Percentiles rank a stretch among this genome's conserved stretches.
Conservation (phyloP, 2,113 vertebrate species). For the Gymnogyps californianus region DNA sequence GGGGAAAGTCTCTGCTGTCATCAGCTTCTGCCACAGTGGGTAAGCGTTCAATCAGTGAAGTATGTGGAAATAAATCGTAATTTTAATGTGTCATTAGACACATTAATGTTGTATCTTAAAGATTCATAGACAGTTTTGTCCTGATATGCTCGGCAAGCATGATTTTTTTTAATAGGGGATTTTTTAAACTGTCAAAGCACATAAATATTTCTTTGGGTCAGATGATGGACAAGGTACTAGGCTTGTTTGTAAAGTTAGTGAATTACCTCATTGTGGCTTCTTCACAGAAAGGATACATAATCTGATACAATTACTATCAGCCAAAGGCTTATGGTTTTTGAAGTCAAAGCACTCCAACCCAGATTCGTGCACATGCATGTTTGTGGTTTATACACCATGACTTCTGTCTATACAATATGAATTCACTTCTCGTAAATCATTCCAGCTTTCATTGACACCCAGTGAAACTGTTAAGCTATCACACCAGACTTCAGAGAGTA, state of each 20-base stretch:
- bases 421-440: not conserved
- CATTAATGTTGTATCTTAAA: not conserved
- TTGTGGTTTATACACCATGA: not conserved
- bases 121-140: not conserved
- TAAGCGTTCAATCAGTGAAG: conserved; percentile 58
- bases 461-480: not conserved
- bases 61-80: not conserved
- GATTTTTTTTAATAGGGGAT: not conserved
- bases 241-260: not conserved
- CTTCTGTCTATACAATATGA: not conserved
- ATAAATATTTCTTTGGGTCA: not conserved
- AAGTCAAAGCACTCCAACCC: not conserved
- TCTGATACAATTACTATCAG: not conserved
- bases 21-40: conserved; percentile 91
- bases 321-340: not conserved
- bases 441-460: not conserved
- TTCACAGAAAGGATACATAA: not conserved
- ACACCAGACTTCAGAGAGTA: not conserved
- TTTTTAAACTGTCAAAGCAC: not conserved
- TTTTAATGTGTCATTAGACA: not conserved
- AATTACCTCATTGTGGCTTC: not conserved
- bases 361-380: fast-evolving
- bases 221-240: not conserved
- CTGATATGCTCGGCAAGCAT: not conserved
- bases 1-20: conserved; percentile 92